These are phyloP conservation scores for Cheilosia urbana DNA, from an alignment of 2,888 invertebrate species.

Conservation along the genomic window DNA sequence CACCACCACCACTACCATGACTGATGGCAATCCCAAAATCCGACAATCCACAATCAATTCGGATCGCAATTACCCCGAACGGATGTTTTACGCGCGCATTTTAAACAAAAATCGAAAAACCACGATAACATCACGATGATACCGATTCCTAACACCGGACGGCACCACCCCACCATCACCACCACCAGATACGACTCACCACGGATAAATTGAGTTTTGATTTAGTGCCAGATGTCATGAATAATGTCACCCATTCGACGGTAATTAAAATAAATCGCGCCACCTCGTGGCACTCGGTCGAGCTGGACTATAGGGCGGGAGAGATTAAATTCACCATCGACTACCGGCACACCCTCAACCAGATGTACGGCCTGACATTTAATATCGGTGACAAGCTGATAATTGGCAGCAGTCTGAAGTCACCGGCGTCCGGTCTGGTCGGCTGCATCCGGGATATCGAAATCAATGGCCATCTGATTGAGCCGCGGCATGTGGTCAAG, in stretches of 20 bases:
- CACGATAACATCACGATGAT: conserved; percentile 14
- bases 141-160: background rate
- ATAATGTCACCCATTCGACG: conserved; percentile 90
- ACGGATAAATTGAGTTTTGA: conserved; percentile 94
- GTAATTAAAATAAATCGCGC: conserved; percentile 92
- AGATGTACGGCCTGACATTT: conserved; percentile 88
- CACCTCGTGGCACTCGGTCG: conserved; percentile 93
- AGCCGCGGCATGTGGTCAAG: conserved; percentile 92
- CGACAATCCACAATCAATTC: conserved; percentile 52
- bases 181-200: conserved; percentile 88
- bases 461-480: conserved; percentile 92
- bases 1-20: conserved; percentile 16
- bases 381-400: conserved; percentile 89
- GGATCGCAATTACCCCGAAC: conserved; percentile 64
- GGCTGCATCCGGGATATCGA: conserved; percentile 96
- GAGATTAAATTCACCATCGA: conserved; percentile 91
- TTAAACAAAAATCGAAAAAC: conserved; percentile 61
- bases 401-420: conserved; percentile 91
- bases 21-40: conserved; percentile 23
- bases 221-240: conserved; percentile 89
- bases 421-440: conserved; percentile 90
- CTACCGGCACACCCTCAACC: conserved; percentile 89
- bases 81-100: conserved; percentile 61
- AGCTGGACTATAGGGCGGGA: conserved; percentile 90
- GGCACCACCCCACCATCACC: background rate